A percentile compares a stretch with the other conserved stretches of the same genome.
phyloP scores from a whole-genome alignment of 2,113 vertebrate genomes.

The Pterocles orientalis region DNA sequence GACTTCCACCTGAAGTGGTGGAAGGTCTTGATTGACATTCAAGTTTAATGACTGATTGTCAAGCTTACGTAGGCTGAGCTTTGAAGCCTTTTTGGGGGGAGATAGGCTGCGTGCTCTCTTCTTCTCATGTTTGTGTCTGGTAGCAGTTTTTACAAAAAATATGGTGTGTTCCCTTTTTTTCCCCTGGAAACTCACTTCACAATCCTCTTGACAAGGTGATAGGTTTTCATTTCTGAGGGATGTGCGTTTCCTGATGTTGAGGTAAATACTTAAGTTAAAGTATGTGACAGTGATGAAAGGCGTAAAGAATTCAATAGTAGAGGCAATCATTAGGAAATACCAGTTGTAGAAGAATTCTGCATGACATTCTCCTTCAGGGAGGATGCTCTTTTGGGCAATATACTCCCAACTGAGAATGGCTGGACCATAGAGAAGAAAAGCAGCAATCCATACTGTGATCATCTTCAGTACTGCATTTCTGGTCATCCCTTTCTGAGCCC shows the following conservation, averaged over 20 bases:
- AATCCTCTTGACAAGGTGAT: conserved; percentile 27
- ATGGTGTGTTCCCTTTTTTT: conserved; percentile 9
- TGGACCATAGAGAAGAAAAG: conserved; percentile 78
- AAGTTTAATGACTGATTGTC: conserved; percentile 31
- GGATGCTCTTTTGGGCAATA: conserved; percentile 70
- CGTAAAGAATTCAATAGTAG: conserved; percentile 80
- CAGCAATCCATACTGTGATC: conserved; percentile 75
- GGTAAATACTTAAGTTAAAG: conserved; percentile 80
- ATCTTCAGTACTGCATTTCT: conserved; percentile 74
- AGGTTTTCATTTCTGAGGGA: conserved; percentile 51
- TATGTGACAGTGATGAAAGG: conserved; percentile 78
- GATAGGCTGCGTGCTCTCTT: conserved; percentile 27
- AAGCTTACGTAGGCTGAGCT: neutral
- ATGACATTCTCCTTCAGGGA: conserved; percentile 73
- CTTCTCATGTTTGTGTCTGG: neutral
- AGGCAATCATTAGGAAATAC: conserved; percentile 81
- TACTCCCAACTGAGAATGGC: conserved; percentile 81
- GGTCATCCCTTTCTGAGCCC: conserved; percentile 77
- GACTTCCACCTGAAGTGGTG: conserved; percentile 60
- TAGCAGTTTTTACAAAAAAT: conserved; percentile 72
- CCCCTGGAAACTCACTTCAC: conserved; percentile 52
- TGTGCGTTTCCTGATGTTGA: conserved; percentile 77
- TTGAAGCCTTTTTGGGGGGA: neutral
- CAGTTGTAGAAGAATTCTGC: conserved; percentile 83
- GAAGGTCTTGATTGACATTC: conserved; percentile 39